These are phyloP conservation scores for Tachina lurida DNA, from an alignment of 2,888 invertebrate species.

Conservation along the genomic window DNA sequence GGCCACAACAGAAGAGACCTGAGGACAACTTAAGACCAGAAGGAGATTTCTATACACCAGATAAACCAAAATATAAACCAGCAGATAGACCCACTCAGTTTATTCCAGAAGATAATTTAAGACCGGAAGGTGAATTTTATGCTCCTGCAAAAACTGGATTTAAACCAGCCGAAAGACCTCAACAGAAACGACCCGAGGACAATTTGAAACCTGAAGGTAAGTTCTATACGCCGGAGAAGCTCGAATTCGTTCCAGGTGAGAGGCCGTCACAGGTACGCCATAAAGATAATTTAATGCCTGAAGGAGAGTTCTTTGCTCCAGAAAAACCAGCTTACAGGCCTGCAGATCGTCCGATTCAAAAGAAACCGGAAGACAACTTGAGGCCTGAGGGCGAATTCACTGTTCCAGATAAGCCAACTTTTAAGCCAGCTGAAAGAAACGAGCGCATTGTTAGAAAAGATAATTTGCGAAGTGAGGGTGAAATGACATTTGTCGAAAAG, in stretches of 20 bases:
- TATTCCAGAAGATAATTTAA: constrained; percentile 84
- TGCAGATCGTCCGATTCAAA: constrained; percentile 83
- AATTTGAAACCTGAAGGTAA: constrained; percentile 84
- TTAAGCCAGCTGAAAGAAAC: constrained; percentile 83
- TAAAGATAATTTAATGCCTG: constrained; percentile 84
- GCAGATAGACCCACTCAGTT: constrained; percentile 80
- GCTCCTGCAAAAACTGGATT: constrained; percentile 77
- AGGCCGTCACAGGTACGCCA: constrained; percentile 82
- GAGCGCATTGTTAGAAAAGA: constrained; percentile 82
- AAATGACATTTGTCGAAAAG: constrained; percentile 76
- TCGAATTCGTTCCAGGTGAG: constrained; percentile 83
- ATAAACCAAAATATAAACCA: constrained; percentile 79
- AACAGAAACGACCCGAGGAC: constrained; percentile 82
- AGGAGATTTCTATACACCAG: constrained; percentile 83
- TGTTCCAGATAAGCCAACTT: constrained; percentile 81
- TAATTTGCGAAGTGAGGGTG: constrained; percentile 85
- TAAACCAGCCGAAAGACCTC: constrained; percentile 80
- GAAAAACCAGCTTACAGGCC: constrained; percentile 83
- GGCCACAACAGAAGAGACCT: constrained; percentile 68
- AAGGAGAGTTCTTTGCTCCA: constrained; percentile 83
- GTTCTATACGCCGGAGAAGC: constrained; percentile 81
- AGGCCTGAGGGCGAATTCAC: constrained; percentile 83
- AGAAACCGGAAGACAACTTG: constrained; percentile 84
- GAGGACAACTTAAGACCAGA: constrained; percentile 84
- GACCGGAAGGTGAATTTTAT: constrained; percentile 81